Conservation (phyloP, 2,113 vertebrate genomes). For the Arothron firmamentum region DNA sequence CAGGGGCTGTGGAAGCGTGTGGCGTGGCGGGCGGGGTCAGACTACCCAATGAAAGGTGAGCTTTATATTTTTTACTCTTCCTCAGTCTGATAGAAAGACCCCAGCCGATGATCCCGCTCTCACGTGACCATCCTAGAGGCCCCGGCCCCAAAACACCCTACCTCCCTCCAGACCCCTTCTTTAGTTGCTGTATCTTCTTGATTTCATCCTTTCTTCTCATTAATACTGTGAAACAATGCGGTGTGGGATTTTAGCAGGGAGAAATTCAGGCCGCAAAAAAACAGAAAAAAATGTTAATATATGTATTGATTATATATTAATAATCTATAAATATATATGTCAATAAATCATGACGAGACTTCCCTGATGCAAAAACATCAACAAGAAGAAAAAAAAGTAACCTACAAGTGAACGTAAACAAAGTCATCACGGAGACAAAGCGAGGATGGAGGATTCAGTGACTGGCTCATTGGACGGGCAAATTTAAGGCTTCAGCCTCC, state of each 20-base stretch:
- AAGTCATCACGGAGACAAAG: slow-evolving; percentile 59
- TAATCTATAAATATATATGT: slow-evolving; percentile 74
- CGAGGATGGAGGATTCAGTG: slow-evolving; percentile 45
- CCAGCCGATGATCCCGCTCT: slow-evolving; percentile 46
- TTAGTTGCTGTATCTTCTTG: slow-evolving; percentile 65
- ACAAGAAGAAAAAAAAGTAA: slow-evolving; percentile 52
- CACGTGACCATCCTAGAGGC: slow-evolving; percentile 47
- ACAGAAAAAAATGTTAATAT: slow-evolving; percentile 69
- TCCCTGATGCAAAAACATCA: slow-evolving; percentile 74
- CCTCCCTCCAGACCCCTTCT: slow-evolving; percentile 39
- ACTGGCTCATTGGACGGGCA: slow-evolving; percentile 28
- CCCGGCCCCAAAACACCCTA: slow-evolving; percentile 40
- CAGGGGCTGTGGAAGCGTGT: slow-evolving; percentile 34
- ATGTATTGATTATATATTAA: slow-evolving; percentile 65
- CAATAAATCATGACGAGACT: slow-evolving; percentile 67
- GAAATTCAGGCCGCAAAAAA: slow-evolving; percentile 73
- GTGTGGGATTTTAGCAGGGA: slow-evolving; percentile 69
- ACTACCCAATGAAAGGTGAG: slow-evolving; percentile 45
- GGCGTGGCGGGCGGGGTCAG: slow-evolving; percentile 47
- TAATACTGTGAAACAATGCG: slow-evolving; percentile 79
- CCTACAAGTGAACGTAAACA: slow-evolving; percentile 60
- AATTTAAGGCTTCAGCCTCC: slow-evolving; percentile 23
- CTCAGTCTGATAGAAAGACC: slow-evolving; percentile 50
- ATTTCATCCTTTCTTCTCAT: slow-evolving; percentile 69
- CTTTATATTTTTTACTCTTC: slow-evolving; percentile 69